Evolutionary conservation across 2,888 invertebrate genomes (phyloP), one percentile per base, ranked within the genome.

Genomic region (Mallateleia sp.): DNA sequence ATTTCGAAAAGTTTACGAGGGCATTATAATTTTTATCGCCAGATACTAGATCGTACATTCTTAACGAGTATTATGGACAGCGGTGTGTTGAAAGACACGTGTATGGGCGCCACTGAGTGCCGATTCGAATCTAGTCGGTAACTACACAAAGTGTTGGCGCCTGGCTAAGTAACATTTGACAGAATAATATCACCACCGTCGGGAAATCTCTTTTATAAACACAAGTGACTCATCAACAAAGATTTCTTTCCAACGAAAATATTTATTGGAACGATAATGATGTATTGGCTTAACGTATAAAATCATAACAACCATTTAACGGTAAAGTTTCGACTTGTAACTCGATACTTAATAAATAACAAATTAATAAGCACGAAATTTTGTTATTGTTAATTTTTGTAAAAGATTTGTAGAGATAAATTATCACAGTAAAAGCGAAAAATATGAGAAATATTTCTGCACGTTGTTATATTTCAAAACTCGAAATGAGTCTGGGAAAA

Each of bases 41-140:
- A 66, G 75, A 77, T 66, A 66, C 54, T 6, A 32, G n/a, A 64
- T 75, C 75, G 64, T 79, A n/a, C 54, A 50, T 79, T 45, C 24
- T 71, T 47, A 66, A 69, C 66, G 60, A 82, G 75, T 75, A 67
- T 42, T 20, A 22, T 28, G 38, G 18, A 9, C 50, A 18, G 24
- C 18, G 56, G 60, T 54, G 69, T 69, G 67, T 62, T 60, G n/a
- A 50, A 64, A 32, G 28, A 64, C 58, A 56, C 75, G 67, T 69
- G 50, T 54, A 54, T 32, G 67, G 83, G 82, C 83, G 83, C 77
- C 83, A 78, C 62, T 38, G 72, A 75, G 64, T 83, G 77, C n/a
- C 77, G 71, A 52, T 50, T 38, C 71, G 25, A 64, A 72, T 77
- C 28, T 18, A 45, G 66, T 47, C 72, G 72, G 72, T 64, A 81